These are phyloP conservation scores for Agriopis marginaria DNA, from an alignment of 2,888 invertebrate genomes.

Conservation along the genomic window DNA sequence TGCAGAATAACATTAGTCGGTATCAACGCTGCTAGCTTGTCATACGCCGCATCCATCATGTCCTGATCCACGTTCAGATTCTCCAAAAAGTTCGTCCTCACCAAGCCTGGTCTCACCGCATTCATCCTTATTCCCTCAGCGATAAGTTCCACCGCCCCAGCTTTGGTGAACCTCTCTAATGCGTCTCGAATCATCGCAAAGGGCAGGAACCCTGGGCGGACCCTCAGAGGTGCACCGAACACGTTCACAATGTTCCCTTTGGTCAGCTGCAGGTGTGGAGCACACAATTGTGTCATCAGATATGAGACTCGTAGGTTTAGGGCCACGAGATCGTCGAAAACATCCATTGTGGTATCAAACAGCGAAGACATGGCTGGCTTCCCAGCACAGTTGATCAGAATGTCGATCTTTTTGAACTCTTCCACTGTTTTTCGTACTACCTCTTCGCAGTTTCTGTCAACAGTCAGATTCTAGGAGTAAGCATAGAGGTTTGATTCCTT, in stretches of 20 bases:
- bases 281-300: constrained; percentile 63
- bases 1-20: constrained; percentile 64
- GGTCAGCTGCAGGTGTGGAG: constrained; percentile 61
- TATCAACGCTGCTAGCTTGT: constrained; percentile 54
- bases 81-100: constrained; percentile 64
- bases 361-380: constrained; percentile 62
- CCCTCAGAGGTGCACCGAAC: constrained; percentile 59
- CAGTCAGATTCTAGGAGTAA: constrained; percentile 61
- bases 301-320: constrained; percentile 68
- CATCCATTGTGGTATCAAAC: constrained; percentile 64
- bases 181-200: constrained; percentile 65
- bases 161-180: constrained; percentile 64
- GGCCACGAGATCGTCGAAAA: constrained; percentile 65
- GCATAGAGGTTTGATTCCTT: constrained; percentile 59
- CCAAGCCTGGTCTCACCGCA: constrained; percentile 68
- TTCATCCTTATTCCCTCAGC: constrained; percentile 70
- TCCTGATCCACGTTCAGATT: constrained; percentile 66
- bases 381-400: constrained; percentile 68
- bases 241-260: constrained; percentile 71
- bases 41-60: constrained; percentile 57
- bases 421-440: constrained; percentile 63
- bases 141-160: constrained; percentile 65
- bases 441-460: constrained; percentile 62
- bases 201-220: constrained; percentile 64
- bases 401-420: constrained; percentile 60